These are phyloP conservation scores for Centropus unirufus DNA, from an alignment of 2,113 vertebrate species.

Conservation along the genomic window DNA sequence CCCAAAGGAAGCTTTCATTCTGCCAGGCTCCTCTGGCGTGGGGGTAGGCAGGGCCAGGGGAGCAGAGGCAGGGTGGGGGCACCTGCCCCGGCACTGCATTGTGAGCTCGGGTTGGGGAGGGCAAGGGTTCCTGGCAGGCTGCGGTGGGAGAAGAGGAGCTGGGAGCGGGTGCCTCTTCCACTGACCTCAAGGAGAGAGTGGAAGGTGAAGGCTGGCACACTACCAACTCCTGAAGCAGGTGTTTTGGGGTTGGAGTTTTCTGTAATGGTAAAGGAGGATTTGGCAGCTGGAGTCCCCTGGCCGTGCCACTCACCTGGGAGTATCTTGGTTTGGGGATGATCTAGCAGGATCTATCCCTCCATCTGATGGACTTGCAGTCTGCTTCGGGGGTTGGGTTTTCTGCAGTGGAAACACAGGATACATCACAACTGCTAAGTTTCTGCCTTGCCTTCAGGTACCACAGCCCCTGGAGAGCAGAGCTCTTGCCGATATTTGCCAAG, in stretches of 20 bases:
- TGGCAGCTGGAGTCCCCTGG: not conserved
- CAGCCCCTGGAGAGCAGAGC: not conserved
- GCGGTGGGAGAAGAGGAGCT: not conserved
- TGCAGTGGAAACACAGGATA: not conserved
- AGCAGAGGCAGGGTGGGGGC: not conserved
- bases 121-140: not conserved
- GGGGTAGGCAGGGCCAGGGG: not conserved
- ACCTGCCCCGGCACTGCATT: not conserved
- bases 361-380: accelerated
- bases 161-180: not conserved
- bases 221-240: not conserved
- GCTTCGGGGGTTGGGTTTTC: not conserved
- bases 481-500: not conserved
- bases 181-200: not conserved
- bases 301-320: not conserved
- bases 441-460: not conserved
- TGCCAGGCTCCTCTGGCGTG: not conserved
- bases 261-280: not conserved
- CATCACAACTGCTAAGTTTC: not conserved
- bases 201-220: not conserved
- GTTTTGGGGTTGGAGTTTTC: not conserved
- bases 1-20: accelerated
- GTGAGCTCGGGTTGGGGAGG: not conserved
- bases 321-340: not conserved
- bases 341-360: not conserved